phyloP scores from a whole-genome alignment of 2,797 vertebrate genomes.

The Prunella strophiata region DNA sequence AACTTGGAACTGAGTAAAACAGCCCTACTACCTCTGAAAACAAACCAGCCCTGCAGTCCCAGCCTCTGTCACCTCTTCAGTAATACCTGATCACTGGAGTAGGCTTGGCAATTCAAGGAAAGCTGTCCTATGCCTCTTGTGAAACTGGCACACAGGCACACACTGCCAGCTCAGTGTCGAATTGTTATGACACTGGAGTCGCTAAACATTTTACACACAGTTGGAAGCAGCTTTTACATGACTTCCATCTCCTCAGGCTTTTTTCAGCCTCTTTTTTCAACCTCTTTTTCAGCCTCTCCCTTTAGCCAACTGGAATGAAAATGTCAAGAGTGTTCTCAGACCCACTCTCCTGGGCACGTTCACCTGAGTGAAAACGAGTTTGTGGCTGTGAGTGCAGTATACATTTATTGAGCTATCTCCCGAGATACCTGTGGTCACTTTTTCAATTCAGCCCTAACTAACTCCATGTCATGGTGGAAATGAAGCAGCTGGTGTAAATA shows the following conservation, averaged over 20 bases:
- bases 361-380: background rate
- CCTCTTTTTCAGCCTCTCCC: conserved; percentile 5
- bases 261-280: background rate
- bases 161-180: background rate
- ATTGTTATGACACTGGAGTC: background rate
- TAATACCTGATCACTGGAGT: background rate
- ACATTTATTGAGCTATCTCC: background rate
- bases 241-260: conserved; percentile 24
- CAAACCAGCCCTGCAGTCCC: background rate
- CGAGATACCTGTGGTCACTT: background rate
- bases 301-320: conserved; percentile 37
- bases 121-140: background rate
- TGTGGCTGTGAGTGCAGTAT: background rate
- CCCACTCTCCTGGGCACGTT: background rate
- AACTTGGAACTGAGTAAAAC: background rate
- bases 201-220: conserved; percentile 3
- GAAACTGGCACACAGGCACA: background rate
- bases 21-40: background rate
- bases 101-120: background rate
- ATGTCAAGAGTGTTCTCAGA: conserved; percentile 28
- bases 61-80: background rate
- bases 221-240: conserved; percentile 43
- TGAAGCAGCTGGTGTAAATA: conserved; percentile 6
- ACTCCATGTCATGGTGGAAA: background rate
- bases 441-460: background rate